Evolutionary conservation across 2,888 invertebrate genomes (phyloP).

Genomic region (Drosophila macrospina): DNA sequence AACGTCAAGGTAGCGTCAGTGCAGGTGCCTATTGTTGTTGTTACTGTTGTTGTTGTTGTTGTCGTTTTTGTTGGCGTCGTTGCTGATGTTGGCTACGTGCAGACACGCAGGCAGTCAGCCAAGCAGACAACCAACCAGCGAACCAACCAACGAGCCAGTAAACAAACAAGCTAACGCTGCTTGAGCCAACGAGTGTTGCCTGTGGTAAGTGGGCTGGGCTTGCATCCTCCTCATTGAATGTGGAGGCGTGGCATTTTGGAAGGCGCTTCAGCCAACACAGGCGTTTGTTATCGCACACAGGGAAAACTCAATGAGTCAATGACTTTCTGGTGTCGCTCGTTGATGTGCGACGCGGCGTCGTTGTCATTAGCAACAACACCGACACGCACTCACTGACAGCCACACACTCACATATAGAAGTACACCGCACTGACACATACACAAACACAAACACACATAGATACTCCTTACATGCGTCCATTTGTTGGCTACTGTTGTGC

Average conservation of each 20-base stretch:
- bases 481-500: slow-evolving; percentile 46
- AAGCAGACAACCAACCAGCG: slow-evolving; percentile 36
- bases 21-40: slow-evolving; percentile 13
- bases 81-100: slow-evolving; percentile 57
- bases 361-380: slow-evolving; percentile 78
- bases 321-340: slow-evolving; percentile 78
- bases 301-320: slow-evolving; percentile 75
- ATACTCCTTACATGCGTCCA: slow-evolving; percentile 30
- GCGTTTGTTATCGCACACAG: slow-evolving; percentile 52
- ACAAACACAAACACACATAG: slow-evolving; percentile 13
- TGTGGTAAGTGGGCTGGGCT: slow-evolving; percentile 39
- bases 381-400: slow-evolving; percentile 58
- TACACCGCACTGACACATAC: background rate
- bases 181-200: slow-evolving; percentile 65
- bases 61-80: slow-evolving; percentile 14
- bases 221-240: background rate
- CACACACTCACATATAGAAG: slow-evolving; percentile 19
- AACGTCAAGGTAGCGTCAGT: slow-evolving; percentile 42
- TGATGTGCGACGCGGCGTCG: slow-evolving; percentile 76
- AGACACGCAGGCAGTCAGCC: slow-evolving; percentile 59
- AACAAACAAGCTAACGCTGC: slow-evolving; percentile 68
- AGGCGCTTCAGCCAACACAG: slow-evolving; percentile 23
- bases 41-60: slow-evolving; percentile 28
- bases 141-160: slow-evolving; percentile 52
- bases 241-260: slow-evolving; percentile 30